phyloP scores from a whole-genome alignment of 2,888 invertebrate species.

The Ophion ellenae region DNA sequence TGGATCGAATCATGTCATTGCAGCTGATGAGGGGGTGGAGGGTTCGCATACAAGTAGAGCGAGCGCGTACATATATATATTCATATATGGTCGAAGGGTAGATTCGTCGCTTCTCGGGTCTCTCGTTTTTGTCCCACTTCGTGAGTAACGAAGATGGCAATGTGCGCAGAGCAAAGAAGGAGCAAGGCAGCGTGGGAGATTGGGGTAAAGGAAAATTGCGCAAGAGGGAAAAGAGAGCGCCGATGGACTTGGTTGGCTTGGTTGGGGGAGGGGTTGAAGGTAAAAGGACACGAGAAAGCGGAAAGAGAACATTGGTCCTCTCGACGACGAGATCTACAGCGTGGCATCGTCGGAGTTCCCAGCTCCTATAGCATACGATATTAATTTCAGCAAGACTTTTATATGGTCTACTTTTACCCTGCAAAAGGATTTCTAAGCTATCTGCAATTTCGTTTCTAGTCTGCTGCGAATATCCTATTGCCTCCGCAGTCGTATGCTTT shows the following conservation, averaged over 20 bases:
- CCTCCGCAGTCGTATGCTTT: slow-evolving; percentile 25
- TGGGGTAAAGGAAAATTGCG: slow-evolving; percentile 65
- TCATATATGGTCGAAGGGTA: slow-evolving; percentile 32
- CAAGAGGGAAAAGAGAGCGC: slow-evolving; percentile 32
- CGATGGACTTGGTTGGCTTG: slow-evolving; percentile 52
- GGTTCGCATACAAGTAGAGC: slow-evolving; percentile 53
- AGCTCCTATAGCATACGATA: slow-evolving; percentile 65
- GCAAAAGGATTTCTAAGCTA: slow-evolving; percentile 57
- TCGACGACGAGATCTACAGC: slow-evolving; percentile 59
- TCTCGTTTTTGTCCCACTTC: slow-evolving; percentile 75
- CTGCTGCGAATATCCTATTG: slow-evolving; percentile 35
- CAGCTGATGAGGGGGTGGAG: slow-evolving; percentile 69
- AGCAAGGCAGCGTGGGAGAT: slow-evolving; percentile 57
- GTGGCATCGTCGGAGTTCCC: slow-evolving; percentile 58
- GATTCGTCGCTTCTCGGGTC: slow-evolving; percentile 73
- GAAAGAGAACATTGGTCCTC: slow-evolving; percentile 56
- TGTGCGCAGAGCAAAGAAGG: slow-evolving; percentile 54
- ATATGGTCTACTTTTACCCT: slow-evolving; percentile 48
- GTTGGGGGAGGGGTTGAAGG: slow-evolving; percentile 68
- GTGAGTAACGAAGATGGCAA: slow-evolving; percentile 63
- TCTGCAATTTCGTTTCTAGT: slow-evolving; percentile 45
- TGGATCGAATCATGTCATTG: slow-evolving; percentile 66
- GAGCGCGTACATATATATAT: slow-evolving; percentile 44
- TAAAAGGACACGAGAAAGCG: slow-evolving; percentile 71
- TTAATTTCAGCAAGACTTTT: slow-evolving; percentile 66